Evolutionary conservation across 2,888 invertebrate species (phyloP).

Genomic region (Tanytarsus gracilentus): DNA sequence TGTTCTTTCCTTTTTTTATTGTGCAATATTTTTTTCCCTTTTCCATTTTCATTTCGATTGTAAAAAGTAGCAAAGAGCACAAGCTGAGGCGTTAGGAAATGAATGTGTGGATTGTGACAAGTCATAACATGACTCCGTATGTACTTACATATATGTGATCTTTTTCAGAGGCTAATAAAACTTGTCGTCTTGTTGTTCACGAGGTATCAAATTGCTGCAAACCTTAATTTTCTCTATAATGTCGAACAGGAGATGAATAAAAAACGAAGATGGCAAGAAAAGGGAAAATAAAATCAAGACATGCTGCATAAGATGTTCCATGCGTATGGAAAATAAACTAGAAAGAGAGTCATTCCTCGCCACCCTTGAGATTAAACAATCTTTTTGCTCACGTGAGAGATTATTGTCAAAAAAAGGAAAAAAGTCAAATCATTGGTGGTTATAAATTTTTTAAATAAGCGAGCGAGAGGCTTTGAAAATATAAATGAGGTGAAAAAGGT

Average conservation of each 20-base stretch:
- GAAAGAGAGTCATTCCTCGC: too few species aligned
- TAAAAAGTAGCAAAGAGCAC: not conserved
- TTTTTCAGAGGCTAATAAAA: constrained; percentile 18
- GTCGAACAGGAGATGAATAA: not conserved
- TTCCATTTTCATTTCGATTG: constrained; percentile 6
- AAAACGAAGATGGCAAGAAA: not conserved
- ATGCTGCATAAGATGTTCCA: too few species aligned
- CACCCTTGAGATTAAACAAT: constrained; percentile 23
- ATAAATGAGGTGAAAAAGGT: too few species aligned
- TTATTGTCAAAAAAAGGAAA: too few species aligned
- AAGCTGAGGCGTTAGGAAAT: not conserved
- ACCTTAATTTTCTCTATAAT: not conserved
- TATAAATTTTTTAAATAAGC: too few species aligned
- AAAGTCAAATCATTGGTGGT: too few species aligned
- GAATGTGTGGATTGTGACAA: constrained; percentile 15
- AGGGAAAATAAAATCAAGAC: not conserved
- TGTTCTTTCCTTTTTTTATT: too few species aligned
- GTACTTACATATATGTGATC: too few species aligned
- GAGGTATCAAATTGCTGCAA: not conserved
- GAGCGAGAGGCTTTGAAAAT: too few species aligned
- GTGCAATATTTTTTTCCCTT: not conserved
- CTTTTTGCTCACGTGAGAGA: too few species aligned
- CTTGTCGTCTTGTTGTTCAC: not conserved
- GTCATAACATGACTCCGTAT: not conserved
- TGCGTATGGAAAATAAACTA: too few species aligned